Evolutionary conservation across 1,140 invertebrate genomes (phyloP).

Genomic region (Vollenhovia emeryi): DNA sequence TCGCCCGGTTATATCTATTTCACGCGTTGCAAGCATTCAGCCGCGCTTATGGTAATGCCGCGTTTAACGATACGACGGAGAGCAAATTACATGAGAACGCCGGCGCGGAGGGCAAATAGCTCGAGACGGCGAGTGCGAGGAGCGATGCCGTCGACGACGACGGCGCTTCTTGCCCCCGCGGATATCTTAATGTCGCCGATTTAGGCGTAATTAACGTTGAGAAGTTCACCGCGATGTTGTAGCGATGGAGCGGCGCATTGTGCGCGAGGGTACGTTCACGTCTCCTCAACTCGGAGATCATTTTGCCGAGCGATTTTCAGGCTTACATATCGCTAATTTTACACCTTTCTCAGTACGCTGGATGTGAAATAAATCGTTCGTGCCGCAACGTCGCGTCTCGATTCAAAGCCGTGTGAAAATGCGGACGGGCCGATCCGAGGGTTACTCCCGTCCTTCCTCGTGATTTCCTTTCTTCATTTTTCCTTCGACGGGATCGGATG

Average conservation of each 20-base stretch:
- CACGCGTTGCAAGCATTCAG: slow-evolving; percentile 69
- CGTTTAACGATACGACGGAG: slow-evolving; percentile 35
- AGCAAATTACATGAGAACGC: slow-evolving; percentile 31
- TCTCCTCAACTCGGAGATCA: neutral
- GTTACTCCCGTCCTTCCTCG: slow-evolving; percentile 34
- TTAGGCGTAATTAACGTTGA: slow-evolving; percentile 14
- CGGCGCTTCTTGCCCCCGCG: neutral
- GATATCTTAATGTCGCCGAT: slow-evolving; percentile 18
- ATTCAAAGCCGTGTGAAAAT: slow-evolving; percentile 66
- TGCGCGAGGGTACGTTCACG: neutral
- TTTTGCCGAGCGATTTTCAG: neutral
- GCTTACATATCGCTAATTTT: neutral
- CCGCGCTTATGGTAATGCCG: slow-evolving; percentile 65
- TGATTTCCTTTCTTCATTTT: slow-evolving; percentile 54
- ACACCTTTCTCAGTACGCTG: neutral
- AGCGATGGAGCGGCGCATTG: too few species aligned
- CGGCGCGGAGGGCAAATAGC: neutral
- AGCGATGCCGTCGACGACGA: neutral
- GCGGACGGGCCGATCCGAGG: slow-evolving; percentile 27
- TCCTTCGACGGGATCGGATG: slow-evolving; percentile 28
- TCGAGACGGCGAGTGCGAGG: neutral
- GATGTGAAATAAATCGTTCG: slow-evolving; percentile 8
- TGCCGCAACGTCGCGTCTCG: slow-evolving; percentile 34
- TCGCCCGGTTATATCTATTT: slow-evolving; percentile 80
- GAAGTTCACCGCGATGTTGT: neutral